Conservation (phyloP, 2,113 vertebrate species). For the Sturnus vulgaris region DNA sequence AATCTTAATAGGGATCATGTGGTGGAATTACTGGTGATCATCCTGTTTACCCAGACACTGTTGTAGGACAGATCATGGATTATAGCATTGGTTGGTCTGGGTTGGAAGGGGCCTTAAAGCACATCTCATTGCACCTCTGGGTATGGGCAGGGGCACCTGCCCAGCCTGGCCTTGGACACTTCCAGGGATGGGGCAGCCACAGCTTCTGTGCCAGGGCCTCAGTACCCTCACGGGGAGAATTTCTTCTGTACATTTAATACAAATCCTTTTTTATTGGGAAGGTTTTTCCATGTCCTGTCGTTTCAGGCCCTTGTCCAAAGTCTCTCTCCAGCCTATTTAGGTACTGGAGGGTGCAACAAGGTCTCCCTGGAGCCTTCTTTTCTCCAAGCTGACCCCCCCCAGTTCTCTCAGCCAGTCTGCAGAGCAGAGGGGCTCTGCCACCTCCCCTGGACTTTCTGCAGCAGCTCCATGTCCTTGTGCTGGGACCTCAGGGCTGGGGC, state of each 20-base stretch:
- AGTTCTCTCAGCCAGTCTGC: not conserved
- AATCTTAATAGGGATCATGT: not conserved
- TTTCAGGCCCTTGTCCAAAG: not conserved
- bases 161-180: not conserved
- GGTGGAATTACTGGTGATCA: not conserved
- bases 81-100: not conserved
- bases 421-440: not conserved
- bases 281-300: not conserved
- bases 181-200: not conserved
- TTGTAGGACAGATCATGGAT: not conserved
- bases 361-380: not conserved
- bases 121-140: not conserved
- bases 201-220: not conserved
- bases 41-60: not conserved
- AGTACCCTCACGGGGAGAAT: not conserved
- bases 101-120: not conserved
- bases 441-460: not conserved
- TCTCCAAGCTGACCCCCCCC: not conserved
- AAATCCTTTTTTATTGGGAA: not conserved
- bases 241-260: not conserved
- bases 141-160: not conserved
- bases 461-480: not conserved
- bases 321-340: accelerated
- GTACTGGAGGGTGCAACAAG: not conserved
- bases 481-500: not conserved